Conservation (phyloP, 1,140 invertebrate genomes). For the Drosophila insularis region DNA sequence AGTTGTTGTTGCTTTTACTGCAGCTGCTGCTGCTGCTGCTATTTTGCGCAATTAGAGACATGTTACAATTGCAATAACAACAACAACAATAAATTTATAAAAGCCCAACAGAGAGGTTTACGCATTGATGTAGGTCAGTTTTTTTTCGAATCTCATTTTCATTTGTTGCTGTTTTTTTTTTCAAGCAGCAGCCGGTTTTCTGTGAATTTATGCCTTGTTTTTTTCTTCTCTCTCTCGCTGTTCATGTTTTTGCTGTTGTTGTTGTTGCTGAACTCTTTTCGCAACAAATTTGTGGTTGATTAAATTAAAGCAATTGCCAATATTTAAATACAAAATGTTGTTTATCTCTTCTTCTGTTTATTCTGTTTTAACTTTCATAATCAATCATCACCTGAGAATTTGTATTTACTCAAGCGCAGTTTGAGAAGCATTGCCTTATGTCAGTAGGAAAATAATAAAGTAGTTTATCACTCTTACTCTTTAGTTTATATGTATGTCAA, state of each 20-base stretch:
- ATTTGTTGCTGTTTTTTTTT: constrained; percentile 45
- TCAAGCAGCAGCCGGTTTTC: constrained; percentile 66
- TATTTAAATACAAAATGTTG: constrained; percentile 35
- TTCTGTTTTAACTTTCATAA: constrained; percentile 48
- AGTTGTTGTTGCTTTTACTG: constrained; percentile 10
- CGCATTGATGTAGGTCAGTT: constrained; percentile 78
- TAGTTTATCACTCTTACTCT: constrained; percentile 46
- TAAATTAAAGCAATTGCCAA: constrained; percentile 72
- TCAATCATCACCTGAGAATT: constrained; percentile 51
- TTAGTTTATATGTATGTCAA: constrained; percentile 69
- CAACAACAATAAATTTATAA: constrained; percentile 34
- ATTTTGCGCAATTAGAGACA: constrained; percentile 68
- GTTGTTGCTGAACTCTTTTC: constrained; percentile 59
- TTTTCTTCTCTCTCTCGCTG: constrained; percentile 11
- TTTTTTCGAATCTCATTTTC: constrained; percentile 43
- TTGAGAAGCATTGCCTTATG: constrained; percentile 31
- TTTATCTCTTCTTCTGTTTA: constrained; percentile 43
- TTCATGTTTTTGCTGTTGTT: constrained; percentile 7
- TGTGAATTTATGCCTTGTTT: constrained; percentile 39
- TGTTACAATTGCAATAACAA: constrained; percentile 62
- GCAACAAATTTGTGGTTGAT: constrained; percentile 47
- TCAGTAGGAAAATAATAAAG: neutral
- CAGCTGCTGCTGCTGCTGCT: neutral
- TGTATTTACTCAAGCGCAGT: constrained; percentile 40
- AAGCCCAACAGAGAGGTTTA: constrained; percentile 54